Evolutionary conservation across 2,888 invertebrate genomes (phyloP), one percentile per base, ranked within the genome.

Genomic region (Acanthosoma haemorrhoidale): DNA sequence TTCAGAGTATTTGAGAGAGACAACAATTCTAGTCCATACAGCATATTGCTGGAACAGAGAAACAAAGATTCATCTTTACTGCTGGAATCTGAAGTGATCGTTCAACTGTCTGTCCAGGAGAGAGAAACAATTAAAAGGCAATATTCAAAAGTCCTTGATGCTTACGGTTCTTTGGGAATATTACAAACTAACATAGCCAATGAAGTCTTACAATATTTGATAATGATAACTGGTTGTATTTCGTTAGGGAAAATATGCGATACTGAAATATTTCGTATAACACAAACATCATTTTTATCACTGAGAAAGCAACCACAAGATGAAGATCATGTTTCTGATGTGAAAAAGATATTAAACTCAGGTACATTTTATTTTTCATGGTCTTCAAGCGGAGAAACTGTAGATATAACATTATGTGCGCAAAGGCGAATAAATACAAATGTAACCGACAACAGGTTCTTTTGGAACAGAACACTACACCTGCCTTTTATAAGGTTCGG

Each of bases 301-400:
- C 81, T 97, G 72, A 89, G 91, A 79, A 88, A 90, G 78, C 87
- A 87, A 58, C 82, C 84, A 75, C 80, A 80, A 31, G 84, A 83
- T 75, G 86, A 87, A 76, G 87, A 87, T 73, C 80, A 84, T 71
- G 82, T 86, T 29, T 80, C 83, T 1, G 87, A 87, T 78, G 80
- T 85, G 4, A 87, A 94, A 74, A 96, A 96, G 80, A 83, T 99
- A 68, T 83, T 99, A 3, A 96, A 95, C 79, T 96, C 97, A n/a
- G 98, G 98, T 11, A 96, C 96, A 38, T 98, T 98, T 81, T 99
- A 99, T 80, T 99, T 99, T 81, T 91, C 96, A 0, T 92, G 92
- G 90, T 86, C 79, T 3, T 79, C 83, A 2, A 80, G 83, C 43
- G 83, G 83, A 60, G 76, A 81, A 73, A 84, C 88, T 60, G 88